Percentiles rank a stretch among this genome's conserved stretches.
Conservation (phyloP, 2,888 invertebrate species). For the Prionchulus punctatus region DNA sequence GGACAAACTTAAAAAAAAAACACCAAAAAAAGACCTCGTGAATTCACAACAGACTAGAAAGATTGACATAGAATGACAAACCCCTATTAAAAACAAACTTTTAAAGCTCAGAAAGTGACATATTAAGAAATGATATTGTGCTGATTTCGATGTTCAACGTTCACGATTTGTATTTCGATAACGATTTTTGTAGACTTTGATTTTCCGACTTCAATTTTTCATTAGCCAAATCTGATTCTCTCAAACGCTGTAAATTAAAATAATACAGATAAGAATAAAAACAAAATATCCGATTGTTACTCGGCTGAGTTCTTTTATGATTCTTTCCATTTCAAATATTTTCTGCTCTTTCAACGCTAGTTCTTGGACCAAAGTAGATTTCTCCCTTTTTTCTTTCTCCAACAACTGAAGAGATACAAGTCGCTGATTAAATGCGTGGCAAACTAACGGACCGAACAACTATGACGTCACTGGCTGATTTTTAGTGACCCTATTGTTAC, state of each 20-base stretch:
- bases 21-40: no score
- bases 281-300: background rate
- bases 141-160: no score
- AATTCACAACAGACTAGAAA: no score
- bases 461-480: background rate
- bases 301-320: background rate
- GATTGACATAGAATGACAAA: no score
- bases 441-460: background rate
- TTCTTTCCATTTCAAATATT: background rate
- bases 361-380: background rate
- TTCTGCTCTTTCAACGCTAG: background rate
- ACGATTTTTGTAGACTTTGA: no score
- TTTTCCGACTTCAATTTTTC: background rate
- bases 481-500: background rate
- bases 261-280: no score
- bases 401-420: background rate
- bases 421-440: no score
- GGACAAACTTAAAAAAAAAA: no score
- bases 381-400: background rate
- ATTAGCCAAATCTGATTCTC: background rate
- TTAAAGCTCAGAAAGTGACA: no score
- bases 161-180: no score
- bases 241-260: background rate
- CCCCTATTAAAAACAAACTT: no score
- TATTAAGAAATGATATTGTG: no score